phyloP scores from a whole-genome alignment of 1,140 invertebrate species.

The Lordiphosa stackelbergi region DNA sequence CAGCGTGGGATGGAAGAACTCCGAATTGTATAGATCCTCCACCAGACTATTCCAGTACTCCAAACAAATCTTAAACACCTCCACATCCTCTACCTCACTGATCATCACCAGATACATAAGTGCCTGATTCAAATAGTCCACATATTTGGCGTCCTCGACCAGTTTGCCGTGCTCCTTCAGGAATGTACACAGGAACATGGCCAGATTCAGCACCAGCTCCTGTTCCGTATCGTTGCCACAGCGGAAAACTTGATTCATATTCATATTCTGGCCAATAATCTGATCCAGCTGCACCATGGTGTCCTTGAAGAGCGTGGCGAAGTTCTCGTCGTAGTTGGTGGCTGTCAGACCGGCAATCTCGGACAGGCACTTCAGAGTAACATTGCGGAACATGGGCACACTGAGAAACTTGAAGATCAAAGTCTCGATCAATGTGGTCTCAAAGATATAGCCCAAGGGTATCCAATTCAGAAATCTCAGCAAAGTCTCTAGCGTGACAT shows the following conservation, averaged over 20 bases:
- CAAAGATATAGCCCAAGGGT: conserved; percentile 99
- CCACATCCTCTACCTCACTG: conserved; percentile 99
- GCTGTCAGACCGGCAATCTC: conserved; percentile 96
- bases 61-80: conserved; percentile 99
- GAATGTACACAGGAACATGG: conserved; percentile 97
- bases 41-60: conserved; percentile 99
- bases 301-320: conserved; percentile 91
- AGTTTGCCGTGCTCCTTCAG: conserved; percentile 96
- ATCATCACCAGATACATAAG: conserved; percentile 96
- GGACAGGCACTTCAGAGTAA: conserved; percentile 98
- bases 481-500: conserved; percentile 96
- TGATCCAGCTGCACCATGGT: conserved; percentile 94
- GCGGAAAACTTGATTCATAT: conserved; percentile 95
- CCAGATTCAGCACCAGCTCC: conserved; percentile 99
- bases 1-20: conserved; percentile 78
- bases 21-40: conserved; percentile 92
- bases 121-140: conserved; percentile 87
- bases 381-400: conserved; percentile 98
- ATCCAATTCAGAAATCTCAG: conserved; percentile 99
- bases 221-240: conserved; percentile 97
- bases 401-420: conserved; percentile 98
- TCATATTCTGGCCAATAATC: conserved; percentile 93
- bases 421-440: conserved; percentile 97
- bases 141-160: conserved; percentile 88
- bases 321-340: conserved; percentile 94